These are phyloP conservation scores for Mamestra configurata DNA, from an alignment of 1,140 invertebrate genomes.

Conservation along the genomic window DNA sequence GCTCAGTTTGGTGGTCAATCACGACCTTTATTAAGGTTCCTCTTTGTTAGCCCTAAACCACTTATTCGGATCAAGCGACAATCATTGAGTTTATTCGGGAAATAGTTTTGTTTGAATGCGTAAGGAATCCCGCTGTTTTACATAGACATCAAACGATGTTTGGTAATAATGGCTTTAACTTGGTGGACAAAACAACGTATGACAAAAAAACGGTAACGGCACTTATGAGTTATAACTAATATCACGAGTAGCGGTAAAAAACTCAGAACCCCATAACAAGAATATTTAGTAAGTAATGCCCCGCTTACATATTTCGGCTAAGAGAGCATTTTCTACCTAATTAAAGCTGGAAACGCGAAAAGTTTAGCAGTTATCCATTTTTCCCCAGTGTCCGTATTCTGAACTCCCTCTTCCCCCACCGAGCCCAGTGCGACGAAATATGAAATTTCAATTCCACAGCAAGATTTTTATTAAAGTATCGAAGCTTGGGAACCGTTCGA, in stretches of 20 bases:
- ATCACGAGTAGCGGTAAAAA: neutral
- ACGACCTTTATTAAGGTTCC: constrained; percentile 36
- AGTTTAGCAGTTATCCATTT: constrained; percentile 67
- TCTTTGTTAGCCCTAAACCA: constrained; percentile 25
- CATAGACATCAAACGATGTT: neutral
- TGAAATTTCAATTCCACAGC: constrained; percentile 79
- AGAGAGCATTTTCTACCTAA: constrained; percentile 66
- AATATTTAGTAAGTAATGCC: constrained; percentile 30
- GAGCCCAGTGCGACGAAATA: constrained; percentile 70
- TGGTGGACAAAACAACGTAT: neutral
- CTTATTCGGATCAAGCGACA: constrained; percentile 33
- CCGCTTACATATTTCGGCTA: constrained; percentile 51
- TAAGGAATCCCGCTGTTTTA: neutral
- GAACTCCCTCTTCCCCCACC: constrained; percentile 31
- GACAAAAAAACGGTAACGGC: too few species aligned
- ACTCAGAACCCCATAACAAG: constrained; percentile 13
- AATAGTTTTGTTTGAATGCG: constrained; percentile 31
- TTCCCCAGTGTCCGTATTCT: constrained; percentile 48
- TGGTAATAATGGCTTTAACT: neutral
- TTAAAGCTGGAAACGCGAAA: constrained; percentile 65
- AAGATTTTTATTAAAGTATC: constrained; percentile 81
- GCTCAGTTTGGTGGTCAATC: constrained; percentile 36
- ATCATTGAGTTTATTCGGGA: constrained; percentile 6
- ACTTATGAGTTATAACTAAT: neutral
- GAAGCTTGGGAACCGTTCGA: constrained; percentile 72